Evolutionary conservation across 2,888 invertebrate species (phyloP).

Genomic region (Clusia tigrina): DNA sequence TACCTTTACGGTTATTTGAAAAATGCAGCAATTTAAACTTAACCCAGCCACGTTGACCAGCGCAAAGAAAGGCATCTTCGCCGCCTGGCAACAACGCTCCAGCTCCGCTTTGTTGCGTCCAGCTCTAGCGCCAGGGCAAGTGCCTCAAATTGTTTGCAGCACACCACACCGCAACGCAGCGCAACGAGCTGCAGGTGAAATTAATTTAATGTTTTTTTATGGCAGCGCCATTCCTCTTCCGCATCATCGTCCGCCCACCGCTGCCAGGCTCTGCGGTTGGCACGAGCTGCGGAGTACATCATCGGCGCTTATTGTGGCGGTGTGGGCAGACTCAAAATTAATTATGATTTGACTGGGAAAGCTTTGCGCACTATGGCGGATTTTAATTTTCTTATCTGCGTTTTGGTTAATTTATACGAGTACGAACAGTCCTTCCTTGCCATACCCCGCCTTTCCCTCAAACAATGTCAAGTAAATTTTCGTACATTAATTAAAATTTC

Average conservation of each 20-base stretch:
- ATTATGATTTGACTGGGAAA: background rate
- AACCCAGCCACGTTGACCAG: constrained; percentile 22
- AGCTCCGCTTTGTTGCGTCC: background rate
- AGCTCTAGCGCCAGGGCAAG: background rate
- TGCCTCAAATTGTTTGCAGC: constrained; percentile 26
- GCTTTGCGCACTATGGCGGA: no score
- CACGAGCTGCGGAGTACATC: no score
- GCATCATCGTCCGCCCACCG: no score
- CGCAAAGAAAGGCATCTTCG: constrained; percentile 9
- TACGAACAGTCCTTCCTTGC: no score
- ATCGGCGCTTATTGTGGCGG: no score
- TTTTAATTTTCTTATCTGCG: no score
- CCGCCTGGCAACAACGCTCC: background rate
- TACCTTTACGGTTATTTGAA: constrained; percentile 8
- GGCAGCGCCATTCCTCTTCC: background rate
- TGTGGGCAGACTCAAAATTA: background rate
- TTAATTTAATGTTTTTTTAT: constrained; percentile 35
- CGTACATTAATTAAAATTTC: no score
- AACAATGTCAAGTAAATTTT: no score
- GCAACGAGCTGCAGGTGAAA: constrained; percentile 24
- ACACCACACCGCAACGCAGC: constrained; percentile 31
- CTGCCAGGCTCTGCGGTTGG: no score
- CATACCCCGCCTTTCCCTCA: no score
- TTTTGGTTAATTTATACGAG: no score
- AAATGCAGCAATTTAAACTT: background rate